Base-by-base conservation (phyloP, 1,140 invertebrate genomes). In the Anadara kagoshimensis region DNA sequence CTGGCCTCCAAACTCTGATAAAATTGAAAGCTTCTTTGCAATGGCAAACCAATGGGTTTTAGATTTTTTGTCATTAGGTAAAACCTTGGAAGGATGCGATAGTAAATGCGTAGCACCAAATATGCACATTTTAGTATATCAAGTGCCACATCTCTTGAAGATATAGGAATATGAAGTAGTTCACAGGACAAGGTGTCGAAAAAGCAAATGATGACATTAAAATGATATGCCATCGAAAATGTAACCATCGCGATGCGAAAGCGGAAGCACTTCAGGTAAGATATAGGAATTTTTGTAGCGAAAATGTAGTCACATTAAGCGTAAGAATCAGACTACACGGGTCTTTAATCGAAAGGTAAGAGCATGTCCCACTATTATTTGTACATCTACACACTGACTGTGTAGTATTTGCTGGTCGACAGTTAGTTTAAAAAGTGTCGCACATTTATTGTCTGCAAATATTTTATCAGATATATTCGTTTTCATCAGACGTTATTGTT, bases 141-240 rank as follows among this genome's bases (percentile, higher is more conserved):
- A 47, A 10, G 18, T 47, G 18, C 18, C 5, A 53, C 51, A 53
- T 53, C 5, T 53, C 51, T 5, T 18, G 51, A n/a, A 7, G 5
- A n/a, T 53, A 18, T 20, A n/a, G 5, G 24, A 24, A 43, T 11
- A 68, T 68, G 16, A 68, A 68, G 43, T 41, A 68, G 29, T 47
- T 68, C 22, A 68, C 53, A n/a, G 65, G 65, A 5, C 65, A 68
- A 58, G 65, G 53, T 22, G 65, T 68, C 8, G 53, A 68, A 68
- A 58, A 68, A 58, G 57, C 14, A n/a, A 68, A 68, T 58, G 65
- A 68, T 45, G 53, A 68, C 43, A 68, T 58, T 16, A 68, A 68
- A 47, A 22, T 58, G n/a, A 68, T 68, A 10, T 58, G 58, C 12
- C 65, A 68, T 41, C 7, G 65, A 26, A 68, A 68, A 45, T 44